These are phyloP conservation scores for Lissonota sp. DNA, from an alignment of 2,888 invertebrate genomes.

Conservation along the genomic window DNA sequence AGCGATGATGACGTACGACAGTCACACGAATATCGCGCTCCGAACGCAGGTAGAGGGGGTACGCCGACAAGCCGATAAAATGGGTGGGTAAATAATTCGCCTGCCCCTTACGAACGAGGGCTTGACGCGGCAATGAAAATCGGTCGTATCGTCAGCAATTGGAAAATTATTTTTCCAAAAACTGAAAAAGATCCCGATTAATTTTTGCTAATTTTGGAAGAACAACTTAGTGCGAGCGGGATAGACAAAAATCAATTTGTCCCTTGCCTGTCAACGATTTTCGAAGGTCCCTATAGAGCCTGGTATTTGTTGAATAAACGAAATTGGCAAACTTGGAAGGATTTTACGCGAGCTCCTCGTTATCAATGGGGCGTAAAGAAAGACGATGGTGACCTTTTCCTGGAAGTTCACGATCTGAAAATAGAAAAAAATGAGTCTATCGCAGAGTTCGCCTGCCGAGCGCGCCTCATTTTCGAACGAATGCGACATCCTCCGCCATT, in stretches of 20 bases:
- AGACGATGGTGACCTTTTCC: background rate
- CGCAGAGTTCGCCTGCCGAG: conserved; percentile 55
- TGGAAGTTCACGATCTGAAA: conserved; percentile 46
- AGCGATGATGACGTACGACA: background rate
- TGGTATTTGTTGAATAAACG: conserved; percentile 54
- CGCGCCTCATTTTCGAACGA: conserved; percentile 41
- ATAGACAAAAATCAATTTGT: conserved; percentile 61
- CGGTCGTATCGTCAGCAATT: background rate
- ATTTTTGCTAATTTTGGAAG: conserved; percentile 6
- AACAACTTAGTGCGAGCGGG: conserved; percentile 39
- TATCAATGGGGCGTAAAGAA: no score
- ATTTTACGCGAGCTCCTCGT: conserved; percentile 17
- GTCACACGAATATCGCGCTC: background rate
- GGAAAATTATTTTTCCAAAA: conserved; percentile 54
- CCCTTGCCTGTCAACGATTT: conserved; percentile 51
- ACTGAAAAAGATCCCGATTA: conserved; percentile 58
- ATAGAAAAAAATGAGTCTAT: conserved; percentile 49
- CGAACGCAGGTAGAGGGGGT: no score
- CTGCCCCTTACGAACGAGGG: background rate
- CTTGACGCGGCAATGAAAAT: background rate
- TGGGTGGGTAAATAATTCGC: no score
- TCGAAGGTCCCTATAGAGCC: conserved; percentile 52
- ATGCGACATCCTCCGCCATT: conserved; percentile 27
- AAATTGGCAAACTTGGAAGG: conserved; percentile 44
- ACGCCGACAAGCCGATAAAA: no score